Conservation (phyloP, 2,888 invertebrate genomes). For the Microctonus aethiopoides region DNA sequence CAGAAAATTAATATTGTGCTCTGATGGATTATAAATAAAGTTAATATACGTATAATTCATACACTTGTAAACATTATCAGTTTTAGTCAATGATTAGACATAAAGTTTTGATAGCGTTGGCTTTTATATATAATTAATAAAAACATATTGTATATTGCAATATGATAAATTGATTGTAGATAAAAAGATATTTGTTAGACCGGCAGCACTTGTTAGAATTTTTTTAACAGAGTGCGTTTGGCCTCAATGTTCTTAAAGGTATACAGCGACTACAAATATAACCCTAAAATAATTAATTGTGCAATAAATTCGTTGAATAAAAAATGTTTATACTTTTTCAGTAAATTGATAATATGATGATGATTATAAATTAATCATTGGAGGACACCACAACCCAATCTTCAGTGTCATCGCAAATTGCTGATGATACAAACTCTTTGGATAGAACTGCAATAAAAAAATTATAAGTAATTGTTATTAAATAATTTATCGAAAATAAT, state of each 20-base stretch:
- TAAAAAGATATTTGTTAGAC: not conserved
- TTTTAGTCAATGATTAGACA: not conserved
- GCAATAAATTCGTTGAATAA: not conserved
- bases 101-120: too few species aligned
- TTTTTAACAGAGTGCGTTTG: too few species aligned
- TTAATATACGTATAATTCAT: not conserved
- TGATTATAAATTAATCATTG: constrained; percentile 17
- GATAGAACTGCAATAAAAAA: constrained; percentile 55
- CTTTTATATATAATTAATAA: not conserved
- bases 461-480: not conserved
- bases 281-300: not conserved
- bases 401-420: constrained; percentile 54
- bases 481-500: constrained; percentile 4
- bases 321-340: not conserved
- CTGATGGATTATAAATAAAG: not conserved
- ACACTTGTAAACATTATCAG: too few species aligned
- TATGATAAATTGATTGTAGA: not conserved
- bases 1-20: not conserved
- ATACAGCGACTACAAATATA: not conserved
- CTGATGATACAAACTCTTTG: constrained; percentile 56
- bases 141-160: not conserved
- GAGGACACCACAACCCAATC: constrained; percentile 59
- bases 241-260: not conserved
- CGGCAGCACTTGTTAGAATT: too few species aligned
- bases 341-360: not conserved